Conservation (phyloP, 2,888 invertebrate species). For the Rotaria socialis region DNA sequence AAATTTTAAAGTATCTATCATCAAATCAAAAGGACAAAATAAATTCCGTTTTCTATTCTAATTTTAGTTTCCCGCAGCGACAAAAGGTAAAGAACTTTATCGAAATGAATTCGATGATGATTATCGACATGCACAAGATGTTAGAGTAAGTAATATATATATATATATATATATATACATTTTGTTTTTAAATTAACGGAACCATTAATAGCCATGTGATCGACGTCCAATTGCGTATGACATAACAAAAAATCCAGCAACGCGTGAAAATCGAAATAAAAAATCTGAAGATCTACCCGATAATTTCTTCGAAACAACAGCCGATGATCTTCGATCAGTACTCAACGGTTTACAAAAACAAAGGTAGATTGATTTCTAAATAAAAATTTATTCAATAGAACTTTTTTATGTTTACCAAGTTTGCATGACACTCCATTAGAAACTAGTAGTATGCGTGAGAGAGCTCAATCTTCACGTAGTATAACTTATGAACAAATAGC, state of each 20-base stretch:
- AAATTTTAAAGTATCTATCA: conserved; percentile 51
- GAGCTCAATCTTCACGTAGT: conserved; percentile 66
- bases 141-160: not conserved
- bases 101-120: conserved; percentile 52
- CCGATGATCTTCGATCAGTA: conserved; percentile 75
- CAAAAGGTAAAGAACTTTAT: conserved; percentile 56
- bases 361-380: conserved; percentile 51
- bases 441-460: conserved; percentile 67
- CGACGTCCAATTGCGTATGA: conserved; percentile 62
- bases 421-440: conserved; percentile 72
- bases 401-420: conserved; percentile 52
- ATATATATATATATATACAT: too few species aligned
- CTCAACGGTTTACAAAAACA: conserved; percentile 64
- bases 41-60: not conserved
- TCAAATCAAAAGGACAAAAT: too few species aligned
- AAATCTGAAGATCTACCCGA: conserved; percentile 64
- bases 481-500: conserved; percentile 72
- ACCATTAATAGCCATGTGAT: conserved; percentile 54
- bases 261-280: conserved; percentile 37
- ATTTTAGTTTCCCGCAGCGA: conserved; percentile 57
- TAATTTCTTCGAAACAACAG: conserved; percentile 79
- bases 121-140: conserved; percentile 12
- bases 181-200: not conserved
- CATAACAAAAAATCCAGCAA: conserved; percentile 65
- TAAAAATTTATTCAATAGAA: not conserved